Conservation (phyloP, 2,888 invertebrate species). For the Eumacrocentrus americanus region DNA sequence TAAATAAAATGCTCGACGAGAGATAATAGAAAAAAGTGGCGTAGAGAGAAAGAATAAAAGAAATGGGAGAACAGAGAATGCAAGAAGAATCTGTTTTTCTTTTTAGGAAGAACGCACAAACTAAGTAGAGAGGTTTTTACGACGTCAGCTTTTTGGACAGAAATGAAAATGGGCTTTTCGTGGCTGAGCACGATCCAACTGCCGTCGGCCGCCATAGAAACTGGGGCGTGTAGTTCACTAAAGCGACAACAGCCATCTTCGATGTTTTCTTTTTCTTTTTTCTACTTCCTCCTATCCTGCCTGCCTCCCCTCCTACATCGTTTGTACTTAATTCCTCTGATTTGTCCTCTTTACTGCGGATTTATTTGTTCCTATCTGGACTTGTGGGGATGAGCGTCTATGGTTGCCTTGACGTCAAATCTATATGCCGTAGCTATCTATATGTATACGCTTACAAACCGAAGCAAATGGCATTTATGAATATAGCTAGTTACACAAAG, state of each 20-base stretch:
- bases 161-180: slow-evolving; percentile 27
- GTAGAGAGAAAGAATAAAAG: too few relatives aligned
- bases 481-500: slow-evolving; percentile 1
- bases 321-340: background rate
- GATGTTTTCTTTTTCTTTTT: background rate
- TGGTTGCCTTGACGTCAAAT: too few relatives aligned
- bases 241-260: slow-evolving; percentile 9
- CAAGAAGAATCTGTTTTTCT: too few relatives aligned
- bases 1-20: too few relatives aligned
- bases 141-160: background rate
- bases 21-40: too few relatives aligned
- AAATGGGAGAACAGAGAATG: too few relatives aligned
- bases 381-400: too few relatives aligned
- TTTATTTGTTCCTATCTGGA: slow-evolving; percentile 4
- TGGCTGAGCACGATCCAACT: slow-evolving; percentile 37
- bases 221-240: slow-evolving; percentile 36
- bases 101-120: background rate
- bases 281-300: background rate
- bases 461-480: slow-evolving; percentile 6
- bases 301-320: background rate
- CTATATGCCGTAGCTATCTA: too few relatives aligned
- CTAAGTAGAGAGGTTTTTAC: background rate
- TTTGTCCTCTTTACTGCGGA: background rate
- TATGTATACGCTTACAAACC: background rate
- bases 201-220: slow-evolving; percentile 39